phyloP scores from a whole-genome alignment of 2,113 vertebrate genomes.

The Electrona antarctica region DNA sequence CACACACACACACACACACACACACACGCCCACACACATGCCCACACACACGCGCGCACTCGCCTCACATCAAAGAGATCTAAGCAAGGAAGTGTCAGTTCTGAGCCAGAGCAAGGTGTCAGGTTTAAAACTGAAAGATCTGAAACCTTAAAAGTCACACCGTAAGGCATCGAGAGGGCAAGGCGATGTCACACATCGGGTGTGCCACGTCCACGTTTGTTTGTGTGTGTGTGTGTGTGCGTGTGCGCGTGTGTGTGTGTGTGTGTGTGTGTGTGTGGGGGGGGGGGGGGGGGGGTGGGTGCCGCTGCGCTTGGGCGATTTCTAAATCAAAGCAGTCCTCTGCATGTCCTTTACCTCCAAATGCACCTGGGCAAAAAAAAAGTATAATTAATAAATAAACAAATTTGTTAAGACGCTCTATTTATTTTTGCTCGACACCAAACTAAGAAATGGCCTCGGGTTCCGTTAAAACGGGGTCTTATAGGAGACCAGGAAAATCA shows the following conservation, averaged over 20 bases:
- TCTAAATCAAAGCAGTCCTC: slow-evolving; percentile 33
- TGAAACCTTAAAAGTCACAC: not conserved
- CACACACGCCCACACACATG: slow-evolving; percentile 7
- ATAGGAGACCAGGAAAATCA: too few relatives aligned
- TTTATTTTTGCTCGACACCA: too few relatives aligned
- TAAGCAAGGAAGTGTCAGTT: not conserved
- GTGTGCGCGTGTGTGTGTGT: slow-evolving; percentile 1
- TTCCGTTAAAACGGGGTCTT: too few relatives aligned
- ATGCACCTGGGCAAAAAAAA: slow-evolving; percentile 13
- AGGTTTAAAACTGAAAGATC: slow-evolving; percentile 4
- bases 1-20: slow-evolving; percentile 3
- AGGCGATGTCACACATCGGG: slow-evolving; percentile 5
- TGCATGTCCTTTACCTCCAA: slow-evolving; percentile 35
- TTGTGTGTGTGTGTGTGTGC: slow-evolving; percentile 5
- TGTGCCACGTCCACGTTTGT: slow-evolving; percentile 1
- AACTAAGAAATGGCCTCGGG: too few relatives aligned
- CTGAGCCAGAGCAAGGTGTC: not conserved
- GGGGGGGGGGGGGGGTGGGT: not conserved
- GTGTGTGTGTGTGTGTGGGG: not conserved
- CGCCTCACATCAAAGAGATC: not conserved
- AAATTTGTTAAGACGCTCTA: too few relatives aligned
- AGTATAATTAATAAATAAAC: not conserved
- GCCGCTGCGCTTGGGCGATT: not conserved
- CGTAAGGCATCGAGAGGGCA: not conserved
- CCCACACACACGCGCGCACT: not conserved